A percentile compares a stretch with the other conserved stretches of the same genome.
Conservation (phyloP, 1,140 invertebrate species). For the Eurosta solidaginis region DNA sequence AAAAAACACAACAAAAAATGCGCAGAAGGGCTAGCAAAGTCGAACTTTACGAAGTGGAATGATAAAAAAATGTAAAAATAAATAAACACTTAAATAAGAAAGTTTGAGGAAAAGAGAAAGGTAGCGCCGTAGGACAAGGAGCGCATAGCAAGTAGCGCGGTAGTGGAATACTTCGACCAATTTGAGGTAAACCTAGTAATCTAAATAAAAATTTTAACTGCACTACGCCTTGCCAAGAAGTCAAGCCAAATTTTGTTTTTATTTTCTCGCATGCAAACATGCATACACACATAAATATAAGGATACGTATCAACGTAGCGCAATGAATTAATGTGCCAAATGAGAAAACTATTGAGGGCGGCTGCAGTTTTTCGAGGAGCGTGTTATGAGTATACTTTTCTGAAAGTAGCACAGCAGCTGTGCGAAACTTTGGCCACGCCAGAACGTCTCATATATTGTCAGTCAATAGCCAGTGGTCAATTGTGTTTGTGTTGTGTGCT, state of each 20-base stretch:
- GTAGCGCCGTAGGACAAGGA: not conserved
- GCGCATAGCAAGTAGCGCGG: not conserved
- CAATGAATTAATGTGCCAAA: not conserved
- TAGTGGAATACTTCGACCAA: not conserved
- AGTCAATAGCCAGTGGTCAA: too few relatives aligned
- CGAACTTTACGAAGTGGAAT: not conserved
- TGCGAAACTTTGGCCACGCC: too few relatives aligned
- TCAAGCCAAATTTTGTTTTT: slow-evolving; percentile 4
- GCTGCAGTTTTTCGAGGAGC: not conserved
- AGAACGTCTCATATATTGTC: too few relatives aligned
- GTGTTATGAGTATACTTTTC: not conserved
- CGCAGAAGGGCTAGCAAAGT: not conserved
- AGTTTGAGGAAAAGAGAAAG: not conserved
- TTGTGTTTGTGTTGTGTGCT: too few relatives aligned
- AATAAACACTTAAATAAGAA: not conserved
- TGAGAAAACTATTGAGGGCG: not conserved
- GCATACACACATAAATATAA: too few relatives aligned
- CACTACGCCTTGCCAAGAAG: not conserved
- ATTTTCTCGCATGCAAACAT: too few relatives aligned
- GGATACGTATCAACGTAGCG: not conserved
- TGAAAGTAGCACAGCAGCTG: not conserved
- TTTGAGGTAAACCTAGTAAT: slow-evolving; percentile 6
- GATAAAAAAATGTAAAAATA: not conserved
- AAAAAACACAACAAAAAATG: not conserved
- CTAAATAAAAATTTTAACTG: slow-evolving; percentile 25